Base-by-base conservation (phyloP, 2,888 invertebrate genomes). In the Temnothorax ravouxi region DNA sequence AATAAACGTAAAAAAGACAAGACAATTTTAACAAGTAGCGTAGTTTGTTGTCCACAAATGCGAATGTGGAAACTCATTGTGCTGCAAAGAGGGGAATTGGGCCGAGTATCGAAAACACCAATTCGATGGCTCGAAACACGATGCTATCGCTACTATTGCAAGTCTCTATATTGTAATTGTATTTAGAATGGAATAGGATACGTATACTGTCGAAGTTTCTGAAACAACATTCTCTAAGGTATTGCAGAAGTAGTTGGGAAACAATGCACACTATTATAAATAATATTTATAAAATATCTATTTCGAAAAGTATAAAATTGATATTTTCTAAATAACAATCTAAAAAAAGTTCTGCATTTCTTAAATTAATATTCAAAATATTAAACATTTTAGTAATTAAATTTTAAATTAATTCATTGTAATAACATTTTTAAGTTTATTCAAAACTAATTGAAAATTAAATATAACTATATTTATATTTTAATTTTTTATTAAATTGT, bases 111-210 rank as follows among this genome's bases (percentile, higher is more conserved):
- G 69, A 77, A 77, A 69, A 77, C 56, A 69, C 69, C 47, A 29
- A 38, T 69, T 69, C n/a, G n/a, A 69, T 69, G 13, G 29, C 4
- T 69, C 13, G 76, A 67, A 67, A 76, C 50, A 25, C 34, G 21
- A 75, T 75, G 15, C 50, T 77, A 25, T 67, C 52, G 11, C 38
- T 66, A 52, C 25, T 76, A 76, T 62, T 47, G 64, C 64, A 41
- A 52, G 29, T 66, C 38, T 62, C 34, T 64, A 38, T 52, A 38
- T 76, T 76, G 76, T 66, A 76, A 66, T 76, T 76, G 67, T 41
- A 76, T 76, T 76, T 76, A 50, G 76, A 76, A 76, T 76, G 1
- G 52, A 13, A 62, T 47, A 21, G 66, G 18, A 34, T 76, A 21
- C 21, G 66, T 11, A 34, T 76, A 21, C 21, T 67, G 9, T 77